These are phyloP conservation scores for Phacellophora camtschatica DNA, from an alignment of 30 jellyfish, hydroid and myxozoan species.

Conservation along the genomic window DNA sequence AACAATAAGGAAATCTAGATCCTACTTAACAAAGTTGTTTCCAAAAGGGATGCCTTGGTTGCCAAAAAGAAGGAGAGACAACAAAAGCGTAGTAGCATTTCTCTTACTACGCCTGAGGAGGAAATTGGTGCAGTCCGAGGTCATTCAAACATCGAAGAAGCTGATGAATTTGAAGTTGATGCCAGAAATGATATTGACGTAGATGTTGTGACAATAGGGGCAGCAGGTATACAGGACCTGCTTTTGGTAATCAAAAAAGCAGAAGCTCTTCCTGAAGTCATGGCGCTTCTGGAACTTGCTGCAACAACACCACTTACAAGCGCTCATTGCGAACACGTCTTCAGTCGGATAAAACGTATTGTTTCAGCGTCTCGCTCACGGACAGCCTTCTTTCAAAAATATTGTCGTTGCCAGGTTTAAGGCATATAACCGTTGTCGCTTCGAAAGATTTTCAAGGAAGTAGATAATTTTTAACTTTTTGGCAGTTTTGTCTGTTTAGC, in stretches of 20 bases:
- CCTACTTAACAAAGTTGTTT: constrained; percentile 20
- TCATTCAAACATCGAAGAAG: constrained; percentile 13
- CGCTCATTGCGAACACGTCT: constrained; percentile 12
- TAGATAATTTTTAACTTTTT: no score
- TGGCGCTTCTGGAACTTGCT: constrained; percentile 11
- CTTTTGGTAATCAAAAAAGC: constrained; percentile 48
- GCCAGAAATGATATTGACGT: constrained; percentile 14
- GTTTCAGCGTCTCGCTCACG: constrained; percentile 16
- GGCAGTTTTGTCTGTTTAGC: no score
- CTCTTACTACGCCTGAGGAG: constrained; percentile 9
- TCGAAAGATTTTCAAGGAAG: no score
- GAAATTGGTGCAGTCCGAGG: constrained; percentile 7
- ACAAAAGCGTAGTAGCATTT: constrained; percentile 2
- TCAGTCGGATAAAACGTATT: constrained; percentile 10
- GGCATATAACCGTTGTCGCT: no score
- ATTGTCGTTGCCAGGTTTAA: background rate
- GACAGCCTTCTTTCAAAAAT: background rate
- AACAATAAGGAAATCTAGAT: constrained; percentile 29
- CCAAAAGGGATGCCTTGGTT: constrained; percentile 27
- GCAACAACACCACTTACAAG: constrained; percentile 28
- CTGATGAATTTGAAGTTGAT: constrained; percentile 11
- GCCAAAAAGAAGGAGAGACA: constrained; percentile 36
- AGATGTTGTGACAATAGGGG: constrained; percentile 44
- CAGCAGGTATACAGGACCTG: constrained; percentile 49
- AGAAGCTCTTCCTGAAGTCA: constrained; percentile 22